phyloP scores from a whole-genome alignment of 1,140 invertebrate species.

The Drosophila kohkoa region DNA sequence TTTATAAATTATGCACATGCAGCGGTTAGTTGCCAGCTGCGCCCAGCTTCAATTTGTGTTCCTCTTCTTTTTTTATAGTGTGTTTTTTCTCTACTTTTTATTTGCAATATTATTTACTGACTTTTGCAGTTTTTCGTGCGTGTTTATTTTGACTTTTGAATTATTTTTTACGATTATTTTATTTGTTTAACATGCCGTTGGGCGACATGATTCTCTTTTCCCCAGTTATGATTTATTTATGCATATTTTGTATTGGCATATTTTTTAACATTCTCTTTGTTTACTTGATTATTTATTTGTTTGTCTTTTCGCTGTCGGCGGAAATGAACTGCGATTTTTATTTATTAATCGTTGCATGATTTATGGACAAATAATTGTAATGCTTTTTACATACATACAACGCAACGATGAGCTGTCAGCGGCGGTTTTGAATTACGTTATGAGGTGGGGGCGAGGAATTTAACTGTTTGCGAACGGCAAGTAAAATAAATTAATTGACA shows the following conservation, averaged over 20 bases:
- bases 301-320: slow-evolving; percentile 68
- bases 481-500: slow-evolving; percentile 50
- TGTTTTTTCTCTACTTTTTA: not conserved
- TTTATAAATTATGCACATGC: slow-evolving; percentile 83
- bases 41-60: not conserved
- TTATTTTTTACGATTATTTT: slow-evolving; percentile 71
- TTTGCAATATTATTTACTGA: slow-evolving; percentile 30
- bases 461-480: slow-evolving; percentile 8
- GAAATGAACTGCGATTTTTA: slow-evolving; percentile 80
- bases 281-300: slow-evolving; percentile 50
- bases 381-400: slow-evolving; percentile 38
- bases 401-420: slow-evolving; percentile 45
- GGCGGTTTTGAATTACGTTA: slow-evolving; percentile 40
- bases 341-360: slow-evolving; percentile 78
- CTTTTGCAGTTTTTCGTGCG: slow-evolving; percentile 29
- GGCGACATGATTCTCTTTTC: slow-evolving; percentile 43
- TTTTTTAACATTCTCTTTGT: slow-evolving; percentile 52
- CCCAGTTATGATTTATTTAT: slow-evolving; percentile 73
- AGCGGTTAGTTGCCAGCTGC: slow-evolving; percentile 69
- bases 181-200: slow-evolving; percentile 53
- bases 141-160: slow-evolving; percentile 31
- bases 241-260: slow-evolving; percentile 46
- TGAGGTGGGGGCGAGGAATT: not conserved
- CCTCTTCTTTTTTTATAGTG: no score
- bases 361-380: slow-evolving; percentile 79